Conservation (phyloP, 2,113 vertebrate genomes). For the Tragulus kanchil region DNA sequence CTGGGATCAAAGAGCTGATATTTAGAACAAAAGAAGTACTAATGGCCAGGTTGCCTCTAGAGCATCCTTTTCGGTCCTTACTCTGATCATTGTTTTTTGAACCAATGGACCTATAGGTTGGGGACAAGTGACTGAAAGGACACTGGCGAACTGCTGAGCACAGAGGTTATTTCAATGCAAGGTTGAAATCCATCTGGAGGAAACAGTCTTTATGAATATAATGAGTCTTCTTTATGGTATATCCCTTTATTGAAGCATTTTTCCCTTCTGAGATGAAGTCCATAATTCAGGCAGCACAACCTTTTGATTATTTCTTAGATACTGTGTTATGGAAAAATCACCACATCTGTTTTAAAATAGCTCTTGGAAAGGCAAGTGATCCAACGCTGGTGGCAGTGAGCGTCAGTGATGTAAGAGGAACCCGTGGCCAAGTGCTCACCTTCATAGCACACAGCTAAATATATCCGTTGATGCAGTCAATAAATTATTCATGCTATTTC, state of each 20-base stretch:
- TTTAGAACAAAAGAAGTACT: background rate
- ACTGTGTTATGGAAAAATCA: background rate
- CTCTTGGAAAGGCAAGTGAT: conserved; percentile 55
- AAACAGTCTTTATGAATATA: conserved; percentile 56
- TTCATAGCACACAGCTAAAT: conserved; percentile 45
- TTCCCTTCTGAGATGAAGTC: background rate
- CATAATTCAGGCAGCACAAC: conserved; percentile 54
- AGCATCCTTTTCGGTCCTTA: background rate
- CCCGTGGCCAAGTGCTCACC: background rate
- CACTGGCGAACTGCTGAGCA: background rate
- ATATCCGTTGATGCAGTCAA: conserved; percentile 14
- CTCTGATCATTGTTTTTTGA: background rate
- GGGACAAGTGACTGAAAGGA: background rate
- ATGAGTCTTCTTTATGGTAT: background rate
- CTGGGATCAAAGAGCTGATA: background rate
- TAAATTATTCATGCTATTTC: conserved; percentile 81
- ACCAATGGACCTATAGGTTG: background rate
- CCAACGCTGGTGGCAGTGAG: background rate
- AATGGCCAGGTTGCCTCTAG: background rate
- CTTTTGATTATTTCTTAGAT: conserved; percentile 71
- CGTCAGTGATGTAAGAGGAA: background rate
- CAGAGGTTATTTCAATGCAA: background rate
- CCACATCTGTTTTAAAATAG: conserved; percentile 28
- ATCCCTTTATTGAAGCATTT: conserved; percentile 32
- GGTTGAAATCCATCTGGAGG: background rate